Percentiles rank a stretch among this genome's conserved stretches.
These are phyloP conservation scores for Agelastica alni DNA, from an alignment of 2,888 invertebrate species.

Conservation along the genomic window DNA sequence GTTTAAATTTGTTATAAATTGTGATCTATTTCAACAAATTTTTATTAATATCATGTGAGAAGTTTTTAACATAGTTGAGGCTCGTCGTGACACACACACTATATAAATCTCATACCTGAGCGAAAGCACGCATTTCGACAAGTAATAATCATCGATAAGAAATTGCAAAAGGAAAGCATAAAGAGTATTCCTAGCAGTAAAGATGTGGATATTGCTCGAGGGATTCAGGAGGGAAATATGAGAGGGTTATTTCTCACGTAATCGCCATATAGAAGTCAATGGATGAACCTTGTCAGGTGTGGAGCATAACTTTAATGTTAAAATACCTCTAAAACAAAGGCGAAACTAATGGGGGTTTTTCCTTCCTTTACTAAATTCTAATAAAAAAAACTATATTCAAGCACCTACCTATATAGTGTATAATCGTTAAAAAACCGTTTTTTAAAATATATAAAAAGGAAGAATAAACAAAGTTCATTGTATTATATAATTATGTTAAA, in stretches of 20 bases:
- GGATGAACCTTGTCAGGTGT: constrained; percentile 50
- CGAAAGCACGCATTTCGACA: constrained; percentile 44
- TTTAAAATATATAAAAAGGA: too few relatives aligned
- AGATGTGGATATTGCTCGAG: constrained; percentile 54
- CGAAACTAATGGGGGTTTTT: constrained; percentile 8
- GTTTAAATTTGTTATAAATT: too few relatives aligned
- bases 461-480: too few relatives aligned
- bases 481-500: background rate
- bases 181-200: constrained; percentile 46
- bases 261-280: constrained; percentile 49
- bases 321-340: constrained; percentile 36
- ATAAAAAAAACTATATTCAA: too few relatives aligned
- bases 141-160: constrained; percentile 54
- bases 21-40: too few relatives aligned
- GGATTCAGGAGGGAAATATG: constrained; percentile 51
- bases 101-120: constrained; percentile 14
- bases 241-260: constrained; percentile 52
- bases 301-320: constrained; percentile 49
- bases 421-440: too few relatives aligned
- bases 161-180: constrained; percentile 48
- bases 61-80: too few relatives aligned
- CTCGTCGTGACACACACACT: too few relatives aligned
- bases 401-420: too few relatives aligned
- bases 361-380: too few relatives aligned
- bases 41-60: too few relatives aligned